Evolutionary conservation across 2,797 vertebrate genomes (phyloP), one percentile per base, ranked within the genome.

Genomic region (Tokudaia muenninki): DNA sequence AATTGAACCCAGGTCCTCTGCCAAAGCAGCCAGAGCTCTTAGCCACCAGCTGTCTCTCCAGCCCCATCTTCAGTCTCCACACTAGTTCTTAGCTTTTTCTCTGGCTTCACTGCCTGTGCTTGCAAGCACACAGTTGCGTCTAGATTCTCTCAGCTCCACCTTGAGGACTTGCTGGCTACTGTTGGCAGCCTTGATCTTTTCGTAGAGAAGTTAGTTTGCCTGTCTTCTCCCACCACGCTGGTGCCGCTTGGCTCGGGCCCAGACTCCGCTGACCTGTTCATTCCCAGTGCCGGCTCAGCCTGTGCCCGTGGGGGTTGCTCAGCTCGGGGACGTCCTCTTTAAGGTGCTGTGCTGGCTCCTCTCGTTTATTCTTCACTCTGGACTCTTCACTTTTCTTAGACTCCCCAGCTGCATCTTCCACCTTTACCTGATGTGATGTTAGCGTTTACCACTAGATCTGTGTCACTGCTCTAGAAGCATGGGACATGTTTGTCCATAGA

Each of bases 41-140:
- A 84, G 47, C 59, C 19, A 63, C 41, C 34, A 6, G 21, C 26
- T 14, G 31, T 12, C 59, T 83, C 37, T 84, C 37, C 57, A 83
- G 57, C n/a, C 21, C 12, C 21, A 59, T n/a, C 34, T 37, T 37
- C 57, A 82, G 41, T 65, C 24, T 63, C 65, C 90, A 88, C 75
- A 6, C 5, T 91, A 31, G 16, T 77, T 92, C 77, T 94, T 95
- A 87, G 29, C 67, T 87, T 89, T 87, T 37, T 84, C 50, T 83
- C 0, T 84, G 80, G 13, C 52, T 82, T 2, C 8, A 6, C 79
- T 94, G 77, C 52, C 29, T 55, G 0, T 88, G 55, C 67, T 91
- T 50, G 47, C 52, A 19, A 26, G 63, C 34, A 79, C 31, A 0
- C 14, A 9, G 13, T 72, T 63, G 44, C 6, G 4, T 34, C 26